Evolutionary conservation across 2,113 vertebrate genomes (phyloP).

Genomic region (Axis porcinus): DNA sequence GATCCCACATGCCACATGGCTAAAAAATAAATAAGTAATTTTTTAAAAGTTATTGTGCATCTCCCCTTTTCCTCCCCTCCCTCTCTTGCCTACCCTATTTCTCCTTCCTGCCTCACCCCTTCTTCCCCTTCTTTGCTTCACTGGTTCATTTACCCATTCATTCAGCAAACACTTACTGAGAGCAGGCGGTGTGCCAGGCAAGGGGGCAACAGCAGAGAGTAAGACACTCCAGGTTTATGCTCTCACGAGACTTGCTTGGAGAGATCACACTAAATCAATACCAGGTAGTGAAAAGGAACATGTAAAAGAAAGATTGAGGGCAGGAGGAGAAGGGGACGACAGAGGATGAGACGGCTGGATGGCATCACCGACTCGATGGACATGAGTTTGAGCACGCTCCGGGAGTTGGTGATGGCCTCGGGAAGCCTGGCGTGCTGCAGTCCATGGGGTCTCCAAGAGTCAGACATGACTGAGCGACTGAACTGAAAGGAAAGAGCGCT

Average conservation of each 20-base stretch:
- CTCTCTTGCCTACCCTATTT: not conserved
- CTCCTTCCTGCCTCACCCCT: not conserved
- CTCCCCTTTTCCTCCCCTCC: not conserved
- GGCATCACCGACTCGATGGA: not conserved
- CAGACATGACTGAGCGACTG: not conserved
- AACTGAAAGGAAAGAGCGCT: not conserved
- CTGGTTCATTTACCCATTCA: not conserved
- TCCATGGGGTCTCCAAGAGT: not conserved
- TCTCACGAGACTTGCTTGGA: not conserved
- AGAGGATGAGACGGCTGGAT: not conserved
- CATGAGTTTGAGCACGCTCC: not conserved
- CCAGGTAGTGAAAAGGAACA: fast-evolving
- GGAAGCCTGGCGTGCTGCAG: not conserved
- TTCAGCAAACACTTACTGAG: not conserved
- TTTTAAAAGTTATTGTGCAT: not conserved
- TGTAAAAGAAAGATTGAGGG: not conserved
- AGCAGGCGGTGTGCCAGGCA: not conserved
- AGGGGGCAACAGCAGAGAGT: not conserved
- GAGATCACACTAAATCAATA: not conserved
- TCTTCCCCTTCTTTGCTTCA: not conserved
- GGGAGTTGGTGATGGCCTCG: not conserved
- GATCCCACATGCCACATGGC: not conserved
- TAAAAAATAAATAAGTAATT: not conserved
- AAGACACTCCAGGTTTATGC: not conserved
- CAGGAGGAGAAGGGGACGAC: not conserved